Percentiles rank a stretch among this genome's conserved stretches.
These are phyloP conservation scores for Acholoe squamosa DNA, from an alignment of 2,888 invertebrate species.

Conservation along the genomic window DNA sequence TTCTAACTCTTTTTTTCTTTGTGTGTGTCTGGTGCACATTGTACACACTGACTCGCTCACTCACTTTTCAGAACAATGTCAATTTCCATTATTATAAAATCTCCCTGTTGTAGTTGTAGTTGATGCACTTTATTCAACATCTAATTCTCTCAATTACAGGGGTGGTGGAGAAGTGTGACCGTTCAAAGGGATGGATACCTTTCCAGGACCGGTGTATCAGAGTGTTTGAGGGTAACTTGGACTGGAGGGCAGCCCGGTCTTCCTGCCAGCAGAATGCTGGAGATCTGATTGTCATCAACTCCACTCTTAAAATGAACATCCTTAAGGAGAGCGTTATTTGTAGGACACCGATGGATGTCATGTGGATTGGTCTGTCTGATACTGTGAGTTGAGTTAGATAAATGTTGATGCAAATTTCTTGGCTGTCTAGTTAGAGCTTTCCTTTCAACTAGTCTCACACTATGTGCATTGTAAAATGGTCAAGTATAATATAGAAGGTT, in stretches of 20 bases:
- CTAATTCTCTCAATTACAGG: neutral
- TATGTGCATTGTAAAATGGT: too few relatives aligned
- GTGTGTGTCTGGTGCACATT: too few relatives aligned
- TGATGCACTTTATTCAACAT: too few relatives aligned
- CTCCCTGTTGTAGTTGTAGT: neutral
- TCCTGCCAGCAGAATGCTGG: conserved; percentile 17
- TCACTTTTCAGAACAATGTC: too few relatives aligned
- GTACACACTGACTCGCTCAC: too few relatives aligned
- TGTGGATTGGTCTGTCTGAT: conserved; percentile 23
- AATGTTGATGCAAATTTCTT: too few relatives aligned
- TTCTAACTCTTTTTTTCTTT: too few relatives aligned
- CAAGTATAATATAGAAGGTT: too few relatives aligned
- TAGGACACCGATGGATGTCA: neutral
- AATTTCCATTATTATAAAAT: too few relatives aligned
- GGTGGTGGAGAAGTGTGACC: conserved; percentile 12
- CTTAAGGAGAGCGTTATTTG: neutral
- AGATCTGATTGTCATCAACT: neutral
- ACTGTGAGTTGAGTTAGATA: neutral
- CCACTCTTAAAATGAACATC: neutral
- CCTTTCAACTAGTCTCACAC: too few relatives aligned
- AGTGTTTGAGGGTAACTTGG: neutral
- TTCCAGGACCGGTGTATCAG: neutral
- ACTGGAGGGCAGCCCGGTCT: neutral
- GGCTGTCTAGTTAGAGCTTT: too few relatives aligned
- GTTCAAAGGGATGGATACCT: neutral